These are phyloP conservation scores for Drosophila cognata DNA, from an alignment of 2,888 invertebrate genomes.

Conservation along the genomic window DNA sequence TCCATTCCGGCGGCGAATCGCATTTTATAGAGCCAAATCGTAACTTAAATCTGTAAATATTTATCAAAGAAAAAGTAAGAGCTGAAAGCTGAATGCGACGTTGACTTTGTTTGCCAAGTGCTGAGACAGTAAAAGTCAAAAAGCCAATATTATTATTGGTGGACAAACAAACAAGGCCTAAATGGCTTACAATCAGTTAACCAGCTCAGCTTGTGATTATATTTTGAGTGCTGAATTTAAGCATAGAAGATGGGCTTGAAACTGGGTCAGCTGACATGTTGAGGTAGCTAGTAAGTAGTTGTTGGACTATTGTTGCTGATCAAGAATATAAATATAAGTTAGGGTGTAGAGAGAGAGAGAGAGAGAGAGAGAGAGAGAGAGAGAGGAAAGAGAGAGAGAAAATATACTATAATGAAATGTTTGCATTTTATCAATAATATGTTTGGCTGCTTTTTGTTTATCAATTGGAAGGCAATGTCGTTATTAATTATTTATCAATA, in stretches of 20 bases:
- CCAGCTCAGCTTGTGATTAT: no score
- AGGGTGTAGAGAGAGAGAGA: no score
- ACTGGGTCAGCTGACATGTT: not conserved
- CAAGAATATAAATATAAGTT: not conserved
- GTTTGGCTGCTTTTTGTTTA: no score
- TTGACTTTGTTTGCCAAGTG: conserved; percentile 15
- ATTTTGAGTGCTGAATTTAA: not conserved
- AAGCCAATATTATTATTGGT: conserved; percentile 33
- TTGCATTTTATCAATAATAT: no score
- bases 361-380: not conserved
- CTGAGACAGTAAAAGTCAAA: conserved; percentile 22
- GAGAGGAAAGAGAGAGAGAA: not conserved
- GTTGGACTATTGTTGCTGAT: no score
- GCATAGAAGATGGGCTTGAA: not conserved
- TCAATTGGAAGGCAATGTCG: no score
- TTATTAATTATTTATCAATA: no score
- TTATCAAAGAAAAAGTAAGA: conserved; percentile 37
- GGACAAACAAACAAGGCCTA: not conserved
- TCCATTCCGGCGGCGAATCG: not conserved
- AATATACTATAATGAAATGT: not conserved
- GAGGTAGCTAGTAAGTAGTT: not conserved
- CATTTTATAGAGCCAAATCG: conserved; percentile 30
- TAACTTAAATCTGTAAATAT: conserved; percentile 28
- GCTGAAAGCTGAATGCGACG: conserved; percentile 7
- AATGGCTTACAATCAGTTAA: not conserved